Base-by-base conservation (phyloP, 2,797 vertebrate genomes). In the Scomberomorus guttatus region DNA sequence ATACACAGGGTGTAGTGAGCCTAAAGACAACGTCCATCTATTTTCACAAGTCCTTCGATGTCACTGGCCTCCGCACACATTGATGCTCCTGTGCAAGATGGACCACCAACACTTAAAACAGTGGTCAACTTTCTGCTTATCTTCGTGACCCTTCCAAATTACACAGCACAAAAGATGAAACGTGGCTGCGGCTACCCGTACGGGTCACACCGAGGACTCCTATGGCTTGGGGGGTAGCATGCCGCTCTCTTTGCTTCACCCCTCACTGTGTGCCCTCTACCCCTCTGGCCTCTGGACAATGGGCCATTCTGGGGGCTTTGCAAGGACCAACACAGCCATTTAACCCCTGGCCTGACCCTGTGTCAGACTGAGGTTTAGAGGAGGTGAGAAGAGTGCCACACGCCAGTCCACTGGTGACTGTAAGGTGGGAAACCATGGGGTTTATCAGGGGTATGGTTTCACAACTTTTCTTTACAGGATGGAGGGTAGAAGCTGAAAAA, bases 261-360 rank as follows among this genome's bases (percentile, higher is more conserved):
- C 88, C 93, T 89, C 65, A 37, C 91, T 77, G 87, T 70, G 83
- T 75, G 82, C 88, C 87, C 90, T 86, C 86, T 71, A 68, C 80
- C 76, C 91, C 87, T 17, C 56, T 62, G 73, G 80, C 82, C 84
- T 62, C 79, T 74, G 87, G 91, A 95, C 95, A 95, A 96, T 94
- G 93, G 88, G 75, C 87, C 92, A 90, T 94, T 96, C 93, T 93
- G 80, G 72, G 73, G 77, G 62, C 78, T 74, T 84, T 74, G 72
- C 77, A 51, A 75, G 92, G 92, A 93, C 91, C 84, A 91, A 87
- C 92, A 67, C 66, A 89, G 93, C 84, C 93, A 81, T 93, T 94
- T 95, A 94, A 95, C 94, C 94, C 83, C 90, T 91, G 90, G 90
- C 92, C 93, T 90, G 94, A 95, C 94, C 95, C 86, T 20, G 79